Percentiles rank a stretch among this genome's conserved stretches.
Evolutionary conservation across 2,888 invertebrate genomes (phyloP).

Genomic region (Eustalomyia histrio): DNA sequence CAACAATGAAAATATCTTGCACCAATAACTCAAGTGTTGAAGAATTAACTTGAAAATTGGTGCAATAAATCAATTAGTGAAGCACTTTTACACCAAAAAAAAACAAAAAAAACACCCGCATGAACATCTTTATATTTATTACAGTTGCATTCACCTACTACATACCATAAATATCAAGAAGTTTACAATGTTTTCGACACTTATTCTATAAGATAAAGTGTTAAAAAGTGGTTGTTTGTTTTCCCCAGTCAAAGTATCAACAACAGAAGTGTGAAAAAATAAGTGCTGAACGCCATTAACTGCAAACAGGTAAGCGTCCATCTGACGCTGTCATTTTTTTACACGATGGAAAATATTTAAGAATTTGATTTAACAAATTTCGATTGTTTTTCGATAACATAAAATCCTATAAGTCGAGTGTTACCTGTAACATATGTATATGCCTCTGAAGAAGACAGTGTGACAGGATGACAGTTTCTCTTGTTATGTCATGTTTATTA

Average conservation of each 20-base stretch:
- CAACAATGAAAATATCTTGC: not conserved
- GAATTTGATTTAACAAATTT: no score
- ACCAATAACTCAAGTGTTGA: not conserved
- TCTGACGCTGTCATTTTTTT: no score
- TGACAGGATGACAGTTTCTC: no score
- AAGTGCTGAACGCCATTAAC: not conserved
- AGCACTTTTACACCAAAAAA: not conserved
- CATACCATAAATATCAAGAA: not conserved
- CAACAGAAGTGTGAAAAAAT: not conserved
- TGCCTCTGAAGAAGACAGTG: no score
- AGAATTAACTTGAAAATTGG: not conserved
- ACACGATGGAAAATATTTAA: no score
- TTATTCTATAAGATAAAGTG: not conserved
- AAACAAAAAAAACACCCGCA: no score
- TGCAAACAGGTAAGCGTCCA: not conserved
- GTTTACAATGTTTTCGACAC: conserved; percentile 11
- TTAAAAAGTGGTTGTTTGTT: not conserved
- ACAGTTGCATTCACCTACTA: no score
- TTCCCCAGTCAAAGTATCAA: not conserved
- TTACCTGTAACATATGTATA: no score
- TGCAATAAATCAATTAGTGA: not conserved
- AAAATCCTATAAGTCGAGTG: no score
- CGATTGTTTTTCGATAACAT: no score
- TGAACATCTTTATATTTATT: not conserved
- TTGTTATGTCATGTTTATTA: not conserved